Evolutionary conservation across 2,113 vertebrate genomes (phyloP), one percentile per base, ranked within the genome.

Genomic region (Elaphurus davidianus): DNA sequence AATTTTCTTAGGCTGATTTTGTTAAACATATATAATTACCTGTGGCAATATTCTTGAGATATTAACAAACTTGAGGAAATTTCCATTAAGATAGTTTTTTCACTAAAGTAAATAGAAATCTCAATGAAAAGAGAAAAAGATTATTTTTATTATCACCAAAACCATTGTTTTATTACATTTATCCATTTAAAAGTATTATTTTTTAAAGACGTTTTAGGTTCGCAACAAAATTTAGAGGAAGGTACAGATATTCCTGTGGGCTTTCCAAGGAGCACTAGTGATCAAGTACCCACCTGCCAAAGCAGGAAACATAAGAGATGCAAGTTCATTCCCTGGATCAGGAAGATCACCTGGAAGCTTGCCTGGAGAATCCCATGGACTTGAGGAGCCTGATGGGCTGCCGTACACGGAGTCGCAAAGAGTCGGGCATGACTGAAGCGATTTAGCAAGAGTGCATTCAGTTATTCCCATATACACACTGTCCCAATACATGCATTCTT

Each of bases 41-140:
- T 94, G 3, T n/a, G 33, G 7, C 13, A 55, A 40, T 78, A 91
- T 54, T 81, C 5, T 54, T 87, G 25, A 89, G 16, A 23, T 50
- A 83, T n/a, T 93, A 87, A 23, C 3, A 94, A 85, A 71, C 2
- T 1, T 12, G 1, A 55, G 14, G 23, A 92, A 83, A 59, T 94
- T 17, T 71, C 36, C 30, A 94, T 78, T 91, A 90, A 94, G 54
- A 64, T 89, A 19, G n/a, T 88, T 33, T 62, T 55, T 62, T 87
- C 60, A 55, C 4, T 67, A 9, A 87, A 85, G 2, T 28, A 89
- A 94, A 86, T 33, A 43, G 17, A 97, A 79, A 86, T 7, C 27
- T 93, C 43, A 67, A n/a, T 79, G 3, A 36, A 40, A 78, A 94
- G 7, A 50, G 25, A 33, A 71, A 57, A 52, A 54, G 6, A 7